A percentile compares a stretch with the other conserved stretches of the same genome.
phyloP scores from a whole-genome alignment of 2,113 vertebrate species.

The Acrocephalus kingi region DNA sequence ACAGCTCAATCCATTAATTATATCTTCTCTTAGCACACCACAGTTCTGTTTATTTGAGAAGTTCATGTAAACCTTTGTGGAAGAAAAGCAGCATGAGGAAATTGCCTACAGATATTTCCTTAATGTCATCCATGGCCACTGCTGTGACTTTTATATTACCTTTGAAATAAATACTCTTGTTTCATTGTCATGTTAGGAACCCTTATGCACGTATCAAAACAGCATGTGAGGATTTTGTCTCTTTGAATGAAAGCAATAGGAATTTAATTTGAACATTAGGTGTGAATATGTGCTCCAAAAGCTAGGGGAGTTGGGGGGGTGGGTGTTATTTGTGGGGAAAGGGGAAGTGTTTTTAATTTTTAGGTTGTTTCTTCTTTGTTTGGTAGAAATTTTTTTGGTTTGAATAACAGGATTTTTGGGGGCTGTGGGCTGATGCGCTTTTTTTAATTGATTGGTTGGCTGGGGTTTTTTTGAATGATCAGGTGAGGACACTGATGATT shows the following conservation, averaged over 20 bases:
- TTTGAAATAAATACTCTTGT: not conserved
- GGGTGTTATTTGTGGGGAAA: not conserved
- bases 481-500: not conserved
- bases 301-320: too few relatives aligned
- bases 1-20: not conserved
- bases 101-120: not conserved
- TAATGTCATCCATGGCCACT: not conserved
- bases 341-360: not conserved
- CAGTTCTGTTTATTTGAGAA: not conserved
- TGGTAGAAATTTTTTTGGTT: not conserved
- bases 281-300: not conserved
- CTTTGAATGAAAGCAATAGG: not conserved
- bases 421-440: fast-evolving
- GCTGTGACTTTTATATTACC: not conserved
- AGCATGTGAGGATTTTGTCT: not conserved
- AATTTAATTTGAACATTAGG: not conserved
- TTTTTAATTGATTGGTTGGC: not conserved
- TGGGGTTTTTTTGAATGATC: not conserved
- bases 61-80: not conserved
- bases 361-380: not conserved
- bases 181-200: not conserved
- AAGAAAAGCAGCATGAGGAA: not conserved
- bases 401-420: not conserved
- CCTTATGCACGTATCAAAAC: not conserved
- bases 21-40: not conserved